phyloP scores from a whole-genome alignment of 2,797 vertebrate genomes.

The Dermochelys coriacea region DNA sequence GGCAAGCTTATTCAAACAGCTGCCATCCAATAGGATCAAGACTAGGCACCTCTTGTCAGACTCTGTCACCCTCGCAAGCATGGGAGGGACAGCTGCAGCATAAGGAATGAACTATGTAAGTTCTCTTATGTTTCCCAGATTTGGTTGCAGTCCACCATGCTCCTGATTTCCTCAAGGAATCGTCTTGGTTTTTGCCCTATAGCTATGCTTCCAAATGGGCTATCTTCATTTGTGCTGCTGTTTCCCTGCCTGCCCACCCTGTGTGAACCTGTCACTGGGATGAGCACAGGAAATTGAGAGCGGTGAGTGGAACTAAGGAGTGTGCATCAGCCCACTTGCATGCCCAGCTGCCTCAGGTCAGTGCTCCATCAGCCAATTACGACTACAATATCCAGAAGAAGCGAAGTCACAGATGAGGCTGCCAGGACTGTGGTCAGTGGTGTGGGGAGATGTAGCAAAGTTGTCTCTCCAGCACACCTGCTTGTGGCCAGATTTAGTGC shows the following conservation, averaged over 20 bases:
- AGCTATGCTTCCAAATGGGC: not conserved
- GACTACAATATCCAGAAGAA: fast-evolving
- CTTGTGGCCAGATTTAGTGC: not conserved
- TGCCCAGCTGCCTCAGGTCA: fast-evolving
- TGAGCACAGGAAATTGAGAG: fast-evolving
- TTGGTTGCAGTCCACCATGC: constrained; percentile 34
- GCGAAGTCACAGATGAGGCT: not conserved
- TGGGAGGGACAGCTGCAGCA: not conserved
- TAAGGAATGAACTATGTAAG: constrained; percentile 47
- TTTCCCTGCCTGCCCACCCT: not conserved
- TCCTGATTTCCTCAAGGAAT: constrained; percentile 45
- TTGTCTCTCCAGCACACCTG: not conserved
- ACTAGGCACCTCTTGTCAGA: constrained; percentile 9
- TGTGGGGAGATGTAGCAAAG: not conserved
- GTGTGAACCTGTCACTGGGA: not conserved
- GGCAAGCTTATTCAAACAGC: constrained; percentile 56
- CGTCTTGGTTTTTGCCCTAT: constrained; percentile 2
- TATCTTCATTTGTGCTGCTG: not conserved
- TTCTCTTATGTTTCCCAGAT: constrained; percentile 52
- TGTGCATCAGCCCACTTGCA: not conserved
- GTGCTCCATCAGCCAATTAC: not conserved
- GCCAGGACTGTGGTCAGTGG: fast-evolving
- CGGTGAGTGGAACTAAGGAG: not conserved
- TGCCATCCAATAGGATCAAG: constrained; percentile 49
- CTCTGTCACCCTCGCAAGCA: constrained; percentile 6